These are phyloP conservation scores for Argyra leucocephala DNA, from an alignment of 2,888 invertebrate species.

Conservation along the genomic window DNA sequence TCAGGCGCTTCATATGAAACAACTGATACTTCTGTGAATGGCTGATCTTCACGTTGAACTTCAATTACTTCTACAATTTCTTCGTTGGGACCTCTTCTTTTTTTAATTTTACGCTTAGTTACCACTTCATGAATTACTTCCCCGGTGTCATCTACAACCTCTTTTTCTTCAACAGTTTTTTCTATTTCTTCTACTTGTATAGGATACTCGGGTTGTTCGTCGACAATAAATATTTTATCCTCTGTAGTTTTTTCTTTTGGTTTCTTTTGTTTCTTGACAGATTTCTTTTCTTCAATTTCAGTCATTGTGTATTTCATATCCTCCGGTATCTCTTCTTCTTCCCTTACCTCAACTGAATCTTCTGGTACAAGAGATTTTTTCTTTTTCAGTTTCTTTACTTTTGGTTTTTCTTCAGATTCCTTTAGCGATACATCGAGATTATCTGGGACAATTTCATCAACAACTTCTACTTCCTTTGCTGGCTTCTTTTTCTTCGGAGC, in stretches of 20 bases:
- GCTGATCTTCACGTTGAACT: slow-evolving; percentile 40
- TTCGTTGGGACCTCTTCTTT: slow-evolving; percentile 41
- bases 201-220: slow-evolving; percentile 29
- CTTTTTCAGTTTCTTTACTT: slow-evolving; percentile 27
- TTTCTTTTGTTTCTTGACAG: slow-evolving; percentile 22
- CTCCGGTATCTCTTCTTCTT: slow-evolving; percentile 26
- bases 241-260: slow-evolving; percentile 22
- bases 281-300: slow-evolving; percentile 24
- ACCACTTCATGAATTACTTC: slow-evolving; percentile 34
- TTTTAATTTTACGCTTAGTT: slow-evolving; percentile 39
- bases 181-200: slow-evolving; percentile 15
- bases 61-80: slow-evolving; percentile 41
- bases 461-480: slow-evolving; percentile 21
- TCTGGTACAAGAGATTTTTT: slow-evolving; percentile 17
- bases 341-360: slow-evolving; percentile 19
- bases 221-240: slow-evolving; percentile 27
- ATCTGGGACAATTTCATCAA: slow-evolving; percentile 26
- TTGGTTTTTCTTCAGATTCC: slow-evolving; percentile 24
- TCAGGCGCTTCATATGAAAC: slow-evolving; percentile 39
- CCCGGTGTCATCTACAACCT: slow-evolving; percentile 32
- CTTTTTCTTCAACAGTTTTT: slow-evolving; percentile 16
- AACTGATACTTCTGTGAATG: slow-evolving; percentile 42
- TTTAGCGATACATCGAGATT: slow-evolving; percentile 29
- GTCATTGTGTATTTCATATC: slow-evolving; percentile 29
- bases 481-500: slow-evolving; percentile 31